Conservation (phyloP, 2,113 vertebrate species). For the Chionis minor region DNA sequence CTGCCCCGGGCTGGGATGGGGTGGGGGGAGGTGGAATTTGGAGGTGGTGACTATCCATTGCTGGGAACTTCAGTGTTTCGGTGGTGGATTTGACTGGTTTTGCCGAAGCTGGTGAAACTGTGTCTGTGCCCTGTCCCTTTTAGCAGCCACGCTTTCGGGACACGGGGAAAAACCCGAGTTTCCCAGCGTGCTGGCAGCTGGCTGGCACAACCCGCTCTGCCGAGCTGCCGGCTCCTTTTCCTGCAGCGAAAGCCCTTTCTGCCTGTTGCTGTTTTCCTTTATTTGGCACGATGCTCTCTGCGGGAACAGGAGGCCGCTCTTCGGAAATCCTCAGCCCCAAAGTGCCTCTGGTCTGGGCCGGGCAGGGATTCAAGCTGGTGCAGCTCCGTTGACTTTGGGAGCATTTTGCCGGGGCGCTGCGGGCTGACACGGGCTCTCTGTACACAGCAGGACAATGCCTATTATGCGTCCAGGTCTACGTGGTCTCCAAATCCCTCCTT, state of each 20-base stretch:
- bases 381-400: not conserved
- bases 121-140: not conserved
- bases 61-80: not conserved
- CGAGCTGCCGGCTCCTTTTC: not conserved
- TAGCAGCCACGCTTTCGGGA: not conserved
- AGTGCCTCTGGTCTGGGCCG: accelerated
- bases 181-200: not conserved
- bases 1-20: not conserved
- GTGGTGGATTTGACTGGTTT: accelerated
- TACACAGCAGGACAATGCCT: not conserved
- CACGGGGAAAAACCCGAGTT: not conserved
- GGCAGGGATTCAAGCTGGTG: not conserved
- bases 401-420: accelerated
- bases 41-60: accelerated
- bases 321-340: not conserved
- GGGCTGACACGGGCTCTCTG: not conserved
- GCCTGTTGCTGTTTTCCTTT: not conserved
- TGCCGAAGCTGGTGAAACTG: not conserved
- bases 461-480: not conserved
- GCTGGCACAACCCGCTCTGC: not conserved
- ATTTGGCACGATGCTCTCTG: not conserved
- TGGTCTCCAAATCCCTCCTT: not conserved
- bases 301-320: not conserved
- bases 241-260: not conserved
- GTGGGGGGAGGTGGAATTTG: accelerated